Evolutionary conservation across 2,113 vertebrate species (phyloP).

Genomic region (Saccopteryx leptura): DNA sequence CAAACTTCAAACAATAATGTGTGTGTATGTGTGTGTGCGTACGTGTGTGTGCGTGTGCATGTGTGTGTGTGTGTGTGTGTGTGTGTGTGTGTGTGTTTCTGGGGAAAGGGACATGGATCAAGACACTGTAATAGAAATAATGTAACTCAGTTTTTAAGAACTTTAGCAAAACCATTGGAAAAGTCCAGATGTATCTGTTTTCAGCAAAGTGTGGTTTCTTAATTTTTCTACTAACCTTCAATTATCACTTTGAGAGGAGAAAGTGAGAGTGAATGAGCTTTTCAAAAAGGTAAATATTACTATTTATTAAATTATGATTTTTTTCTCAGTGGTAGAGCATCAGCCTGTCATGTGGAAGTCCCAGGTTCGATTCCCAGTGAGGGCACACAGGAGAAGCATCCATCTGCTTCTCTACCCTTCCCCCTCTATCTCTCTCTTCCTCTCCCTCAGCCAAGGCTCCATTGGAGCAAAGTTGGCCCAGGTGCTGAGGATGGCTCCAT

Average conservation of each 20-base stretch:
- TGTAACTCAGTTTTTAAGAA: not conserved
- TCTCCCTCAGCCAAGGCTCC: no score
- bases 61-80: not conserved
- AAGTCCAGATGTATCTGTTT: not conserved
- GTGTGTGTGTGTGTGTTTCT: not conserved
- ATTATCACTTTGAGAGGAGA: not conserved
- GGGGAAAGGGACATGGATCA: not conserved
- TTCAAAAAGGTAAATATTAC: slow-evolving; percentile 16
- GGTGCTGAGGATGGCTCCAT: no score
- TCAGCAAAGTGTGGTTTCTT: not conserved
- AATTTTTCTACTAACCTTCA: not conserved
- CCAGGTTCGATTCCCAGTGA: no score
- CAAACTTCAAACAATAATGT: not conserved
- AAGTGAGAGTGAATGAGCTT: slow-evolving; percentile 35
- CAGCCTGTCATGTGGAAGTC: no score
- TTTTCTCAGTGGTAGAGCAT: not conserved
- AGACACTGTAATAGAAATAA: not conserved
- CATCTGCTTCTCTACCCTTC: no score
- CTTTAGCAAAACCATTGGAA: slow-evolving; percentile 53
- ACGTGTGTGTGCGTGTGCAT: not conserved
- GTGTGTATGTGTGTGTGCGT: not conserved
- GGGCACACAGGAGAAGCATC: no score
- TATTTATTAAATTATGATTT: slow-evolving; percentile 34
- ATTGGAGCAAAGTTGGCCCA: no score
- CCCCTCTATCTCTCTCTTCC: no score